Percentiles rank a stretch among this genome's conserved stretches.
These are phyloP conservation scores for Poecile montanus DNA, from an alignment of 2,797 vertebrate genomes.

Conservation along the genomic window DNA sequence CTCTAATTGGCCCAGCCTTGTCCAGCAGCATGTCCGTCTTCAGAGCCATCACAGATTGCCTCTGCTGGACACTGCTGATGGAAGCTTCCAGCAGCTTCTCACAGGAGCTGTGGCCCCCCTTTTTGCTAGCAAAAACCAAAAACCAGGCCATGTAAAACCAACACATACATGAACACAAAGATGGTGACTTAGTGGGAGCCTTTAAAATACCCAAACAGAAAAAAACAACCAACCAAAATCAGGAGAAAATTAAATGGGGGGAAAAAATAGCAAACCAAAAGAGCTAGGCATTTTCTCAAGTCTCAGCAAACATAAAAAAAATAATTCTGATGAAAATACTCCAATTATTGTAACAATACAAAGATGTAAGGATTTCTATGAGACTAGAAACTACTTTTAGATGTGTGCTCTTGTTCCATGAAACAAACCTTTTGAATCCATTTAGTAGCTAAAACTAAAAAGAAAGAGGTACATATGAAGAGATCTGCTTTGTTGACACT, in stretches of 20 bases:
- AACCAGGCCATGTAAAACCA: neutral
- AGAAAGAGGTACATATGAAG: neutral
- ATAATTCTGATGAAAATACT: neutral
- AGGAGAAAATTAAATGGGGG: neutral
- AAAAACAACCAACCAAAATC: neutral
- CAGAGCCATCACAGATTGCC: neutral
- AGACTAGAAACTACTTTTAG: neutral
- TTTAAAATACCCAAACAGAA: neutral
- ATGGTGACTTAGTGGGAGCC: neutral
- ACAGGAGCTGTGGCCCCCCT: fast-evolving
- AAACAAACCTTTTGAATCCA: neutral
- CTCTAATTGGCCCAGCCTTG: neutral
- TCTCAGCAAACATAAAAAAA: neutral
- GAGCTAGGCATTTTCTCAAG: neutral
- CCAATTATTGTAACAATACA: neutral
- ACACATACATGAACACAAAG: neutral
- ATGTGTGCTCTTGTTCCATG: neutral
- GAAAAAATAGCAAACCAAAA: neutral
- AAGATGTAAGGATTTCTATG: neutral
- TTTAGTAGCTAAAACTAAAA: neutral
- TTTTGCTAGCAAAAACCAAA: neutral
- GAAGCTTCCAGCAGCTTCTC: neutral
- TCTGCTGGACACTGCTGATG: neutral
- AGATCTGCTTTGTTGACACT: neutral
- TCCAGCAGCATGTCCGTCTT: neutral